Evolutionary conservation across 2,888 invertebrate genomes (phyloP), one percentile per base, ranked within the genome.

Genomic region (Junonia oenone): DNA sequence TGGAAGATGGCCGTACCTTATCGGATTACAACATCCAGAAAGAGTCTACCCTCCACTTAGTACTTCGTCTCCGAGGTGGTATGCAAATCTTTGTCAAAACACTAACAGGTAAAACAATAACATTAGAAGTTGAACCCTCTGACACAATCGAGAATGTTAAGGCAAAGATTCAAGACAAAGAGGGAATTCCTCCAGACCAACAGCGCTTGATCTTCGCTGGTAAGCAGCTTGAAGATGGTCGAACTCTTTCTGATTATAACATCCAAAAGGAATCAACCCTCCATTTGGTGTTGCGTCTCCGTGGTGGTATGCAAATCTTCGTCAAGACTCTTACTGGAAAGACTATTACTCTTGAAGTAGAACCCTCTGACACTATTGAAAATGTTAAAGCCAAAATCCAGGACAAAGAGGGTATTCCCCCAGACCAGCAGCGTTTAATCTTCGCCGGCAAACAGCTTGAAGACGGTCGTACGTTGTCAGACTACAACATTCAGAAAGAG

Each of bases 51-150:
- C 65, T 70, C 6, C 69, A 70, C 52, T 59, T 70, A 31, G 69
- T 69, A 9, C 40, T 69, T 31, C 68, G 69, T 59, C 68, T 69
- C 6, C 64, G 69, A 13, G 37, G 37, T 15, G 37, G 37, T 37
- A 70, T 96, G 96, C 97, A 97, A 92, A 97, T 98, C 77, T 98
- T 96, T 79, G 96, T 96, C 38, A 97, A 97, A 82, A 96, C 96
- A 68, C 91, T 96, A 47, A 96, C 96, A 66, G 96, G 96, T 67
- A 97, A 96, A 90, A 96, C 96, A 78, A 96, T 96, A 82, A 95
- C 95, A 67, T 92, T 96, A 67, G 95, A 96, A 91, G 95, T 95
- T 61, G 96, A 96, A 78, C 93, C 96, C 6, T 94, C 95, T 1
- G 96, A 96, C 75, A 95, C 95, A 8, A 96, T 97, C 72, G 96